Conservation (phyloP, 2,113 vertebrate species). For the Ifrita kowaldi region DNA sequence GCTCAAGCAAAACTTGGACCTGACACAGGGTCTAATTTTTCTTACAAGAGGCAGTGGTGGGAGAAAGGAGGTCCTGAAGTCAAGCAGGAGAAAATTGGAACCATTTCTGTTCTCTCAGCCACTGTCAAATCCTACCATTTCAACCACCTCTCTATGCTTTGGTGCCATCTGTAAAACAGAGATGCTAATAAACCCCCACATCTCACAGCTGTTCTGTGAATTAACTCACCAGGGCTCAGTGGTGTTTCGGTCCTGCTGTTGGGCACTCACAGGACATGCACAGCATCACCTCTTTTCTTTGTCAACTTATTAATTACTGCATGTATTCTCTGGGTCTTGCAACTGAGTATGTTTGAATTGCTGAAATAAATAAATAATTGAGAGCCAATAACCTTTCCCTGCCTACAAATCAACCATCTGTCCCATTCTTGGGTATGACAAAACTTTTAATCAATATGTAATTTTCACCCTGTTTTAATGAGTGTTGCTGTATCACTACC, state of each 20-base stretch:
- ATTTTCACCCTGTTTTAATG: conserved; percentile 1
- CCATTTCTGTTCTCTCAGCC: not conserved
- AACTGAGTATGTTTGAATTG: not conserved
- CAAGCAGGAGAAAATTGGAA: not conserved
- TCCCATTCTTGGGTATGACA: not conserved
- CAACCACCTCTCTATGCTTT: not conserved
- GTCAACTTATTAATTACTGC: not conserved
- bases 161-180: conserved; percentile 22
- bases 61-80: not conserved
- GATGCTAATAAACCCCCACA: not conserved
- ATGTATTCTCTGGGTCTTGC: not conserved
- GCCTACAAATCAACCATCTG: conserved; percentile 1
- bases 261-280: not conserved
- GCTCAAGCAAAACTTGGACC: not conserved
- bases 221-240: not conserved
- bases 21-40: not conserved
- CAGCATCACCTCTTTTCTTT: not conserved
- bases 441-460: conserved; percentile 5
- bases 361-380: conserved; percentile 5
- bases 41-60: not conserved
- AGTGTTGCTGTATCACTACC: not conserved
- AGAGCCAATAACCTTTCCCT: not conserved
- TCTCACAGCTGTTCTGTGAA: conserved; percentile 43
- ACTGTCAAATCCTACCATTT: not conserved
- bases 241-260: not conserved